Evolutionary conservation across 2,113 vertebrate genomes (phyloP).

Genomic region (Herpailurus yagouaroundi): DNA sequence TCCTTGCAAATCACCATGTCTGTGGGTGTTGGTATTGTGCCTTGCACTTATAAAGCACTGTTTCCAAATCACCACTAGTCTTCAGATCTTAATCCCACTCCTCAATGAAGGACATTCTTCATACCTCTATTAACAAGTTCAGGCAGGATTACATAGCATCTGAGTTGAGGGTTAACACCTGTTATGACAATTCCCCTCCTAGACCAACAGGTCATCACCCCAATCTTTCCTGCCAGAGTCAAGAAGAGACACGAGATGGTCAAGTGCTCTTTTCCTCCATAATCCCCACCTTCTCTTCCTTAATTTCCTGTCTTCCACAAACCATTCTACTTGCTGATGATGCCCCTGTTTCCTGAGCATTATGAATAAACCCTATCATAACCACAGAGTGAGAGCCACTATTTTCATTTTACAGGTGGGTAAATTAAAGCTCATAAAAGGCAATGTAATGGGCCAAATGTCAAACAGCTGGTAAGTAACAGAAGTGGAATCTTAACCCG

Average conservation of each 20-base stretch:
- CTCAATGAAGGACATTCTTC: background rate
- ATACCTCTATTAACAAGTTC: background rate
- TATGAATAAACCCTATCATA: background rate
- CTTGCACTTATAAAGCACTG: background rate
- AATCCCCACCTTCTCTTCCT: background rate
- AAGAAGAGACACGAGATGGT: background rate
- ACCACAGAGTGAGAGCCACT: background rate
- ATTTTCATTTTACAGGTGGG: background rate
- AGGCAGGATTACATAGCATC: background rate
- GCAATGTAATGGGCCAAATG: background rate
- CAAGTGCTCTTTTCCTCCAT: background rate
- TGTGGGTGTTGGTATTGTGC: background rate
- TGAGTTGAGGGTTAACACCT: background rate
- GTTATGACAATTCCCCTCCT: background rate
- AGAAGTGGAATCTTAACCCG: background rate
- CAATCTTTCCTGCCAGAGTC: background rate
- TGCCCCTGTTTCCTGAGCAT: background rate
- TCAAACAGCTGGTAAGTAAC: background rate
- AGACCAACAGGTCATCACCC: background rate
- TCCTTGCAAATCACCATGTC: background rate
- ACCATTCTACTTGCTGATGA: background rate
- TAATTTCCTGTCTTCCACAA: background rate
- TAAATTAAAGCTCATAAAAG: background rate
- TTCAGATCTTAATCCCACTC: background rate
- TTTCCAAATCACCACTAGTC: background rate